phyloP scores from a whole-genome alignment of 2,113 vertebrate species.

The Balaeniceps rex region DNA sequence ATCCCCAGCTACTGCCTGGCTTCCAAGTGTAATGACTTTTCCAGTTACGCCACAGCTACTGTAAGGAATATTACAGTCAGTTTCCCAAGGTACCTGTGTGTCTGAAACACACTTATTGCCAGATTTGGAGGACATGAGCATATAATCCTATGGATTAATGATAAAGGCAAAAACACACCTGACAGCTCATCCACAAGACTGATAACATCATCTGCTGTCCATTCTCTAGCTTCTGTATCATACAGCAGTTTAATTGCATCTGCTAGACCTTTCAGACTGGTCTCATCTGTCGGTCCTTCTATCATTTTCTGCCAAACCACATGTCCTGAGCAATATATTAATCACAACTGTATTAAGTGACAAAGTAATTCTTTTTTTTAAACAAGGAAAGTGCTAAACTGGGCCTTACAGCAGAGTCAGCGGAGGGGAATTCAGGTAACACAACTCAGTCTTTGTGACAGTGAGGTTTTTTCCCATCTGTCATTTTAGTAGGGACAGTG shows the following conservation, averaged over 20 bases:
- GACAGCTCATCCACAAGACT: constrained; percentile 85
- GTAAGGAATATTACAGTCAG: neutral
- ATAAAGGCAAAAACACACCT: constrained; percentile 69
- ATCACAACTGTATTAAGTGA: constrained; percentile 20
- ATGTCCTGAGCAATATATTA: constrained; percentile 71
- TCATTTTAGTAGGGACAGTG: neutral
- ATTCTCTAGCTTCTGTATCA: constrained; percentile 72
- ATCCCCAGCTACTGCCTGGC: neutral
- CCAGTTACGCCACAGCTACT: neutral
- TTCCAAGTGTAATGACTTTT: neutral
- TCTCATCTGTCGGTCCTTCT: constrained; percentile 74
- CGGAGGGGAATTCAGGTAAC: neutral
- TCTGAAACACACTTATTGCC: neutral
- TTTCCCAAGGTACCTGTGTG: neutral
- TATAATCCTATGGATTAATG: neutral
- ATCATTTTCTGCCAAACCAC: constrained; percentile 83
- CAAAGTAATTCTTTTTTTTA: neutral
- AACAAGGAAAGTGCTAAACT: neutral
- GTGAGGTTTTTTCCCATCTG: neutral
- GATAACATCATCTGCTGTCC: constrained; percentile 80
- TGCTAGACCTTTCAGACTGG: constrained; percentile 79
- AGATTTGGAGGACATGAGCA: neutral
- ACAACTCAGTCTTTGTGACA: neutral
- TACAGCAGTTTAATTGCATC: constrained; percentile 80
- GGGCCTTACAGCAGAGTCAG: neutral